Base-by-base conservation (phyloP, 2,797 vertebrate species). In the Trachurus trachurus region DNA sequence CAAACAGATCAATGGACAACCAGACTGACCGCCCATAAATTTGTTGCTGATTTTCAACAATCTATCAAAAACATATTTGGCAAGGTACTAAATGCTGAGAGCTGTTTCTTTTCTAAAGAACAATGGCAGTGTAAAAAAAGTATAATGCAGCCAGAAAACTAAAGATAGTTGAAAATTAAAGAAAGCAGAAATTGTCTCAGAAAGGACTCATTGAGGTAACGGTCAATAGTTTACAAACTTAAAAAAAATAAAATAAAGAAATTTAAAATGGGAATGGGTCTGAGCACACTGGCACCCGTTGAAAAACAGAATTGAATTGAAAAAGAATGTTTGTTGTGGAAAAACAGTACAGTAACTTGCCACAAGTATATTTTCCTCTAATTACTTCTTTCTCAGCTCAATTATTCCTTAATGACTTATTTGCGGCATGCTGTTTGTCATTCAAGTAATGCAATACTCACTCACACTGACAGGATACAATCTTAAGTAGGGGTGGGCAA, bases 361-460 rank as follows among this genome's bases (percentile, higher is more conserved):
- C 53, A 67, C 10, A 53, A 59, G 19, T 65, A 59, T 15, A 61
- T 16, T 59, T 52, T 62, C 40, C 34, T 71, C 52, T 44, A 37
- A 53, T 66, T 34, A 49, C 12, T n/a, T 31, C 2, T 31, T 69
- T 61, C 39, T 65, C 34, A 42, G 45, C 39, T 57, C 9, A 66
- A 69, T 69, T 69, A 69, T 44, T 61, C 49, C 37, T 56, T 52
- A 66, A 66, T 64, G 12, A 45, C 45, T 49, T 58, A 63, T 45
- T 73, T 47, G 53, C 17, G 21, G 17, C 15, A n/a, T 52, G 13
- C 6, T 31, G 63, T 47, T 42, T 21, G 3, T 60, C 45, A 67
- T 71, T 40, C 11, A 54, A 52, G 67, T 40, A 8, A 54, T 45
- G 13, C 19, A 71, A n/a, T 56, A 13, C 15, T 67, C 53, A 49